Evolutionary conservation across 2,888 invertebrate species (phyloP), one percentile per base, ranked within the genome.

Genomic region (Drosophila percnosoma): DNA sequence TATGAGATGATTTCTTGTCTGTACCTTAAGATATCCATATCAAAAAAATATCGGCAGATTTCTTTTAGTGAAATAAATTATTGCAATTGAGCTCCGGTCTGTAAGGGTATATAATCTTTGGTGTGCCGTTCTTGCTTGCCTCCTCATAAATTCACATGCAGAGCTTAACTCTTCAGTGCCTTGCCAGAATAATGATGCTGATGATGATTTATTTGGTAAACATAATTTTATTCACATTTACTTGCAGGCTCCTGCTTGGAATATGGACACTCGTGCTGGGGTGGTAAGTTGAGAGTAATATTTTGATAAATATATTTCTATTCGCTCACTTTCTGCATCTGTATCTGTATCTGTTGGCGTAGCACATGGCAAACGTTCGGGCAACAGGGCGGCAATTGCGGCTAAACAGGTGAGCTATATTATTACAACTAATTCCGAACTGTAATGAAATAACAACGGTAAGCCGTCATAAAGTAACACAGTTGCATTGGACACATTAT

Each of bases 211-310:
- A 82, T 87, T 72, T 51, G 48, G 3, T 52, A 57, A 67, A 61
- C 53, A 71, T 73, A 55, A 58, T 82, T 87, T 27, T 53, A 13
- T 33, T 42, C 53, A 7, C 27, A 7, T 42, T 63, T 31, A n/a
- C 18, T 36, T 49, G 15, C 78, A 92, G 92, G 92, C 70, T 92
- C 92, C 74, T 92, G 92, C 57, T 70, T 92, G 83, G 92, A 92
- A 87, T 92, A 92, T 77, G 92, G 92, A 73, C 92, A 92, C 71
- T 92, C 92, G 4, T 92, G 92, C 72, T 92, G 92, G 92, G 92
- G 92, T 63, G 92, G 92, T 92, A 87, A 91, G 91, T 91, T 36
- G 1, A 52, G 29, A 53, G 29, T 51, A 15, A 42, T 57, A 8
- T 31, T 24, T 10, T 34, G 8, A 31, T 48, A 24, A 15, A n/a